phyloP scores from a whole-genome alignment of 2,888 invertebrate genomes.

The Drosophila kambysellisi region DNA sequence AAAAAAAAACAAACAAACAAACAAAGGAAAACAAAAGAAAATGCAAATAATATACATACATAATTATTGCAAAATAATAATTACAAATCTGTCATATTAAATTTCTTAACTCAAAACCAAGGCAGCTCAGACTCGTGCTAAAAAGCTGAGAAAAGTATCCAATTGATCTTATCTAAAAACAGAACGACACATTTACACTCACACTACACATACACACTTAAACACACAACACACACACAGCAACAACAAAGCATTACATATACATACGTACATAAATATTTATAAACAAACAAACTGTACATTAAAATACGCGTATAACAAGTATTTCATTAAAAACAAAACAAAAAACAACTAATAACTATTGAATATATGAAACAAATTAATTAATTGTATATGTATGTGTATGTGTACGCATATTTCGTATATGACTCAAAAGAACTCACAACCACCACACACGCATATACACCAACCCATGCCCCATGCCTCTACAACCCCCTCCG shows the following conservation, averaged over 20 bases:
- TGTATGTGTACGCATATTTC: constrained; percentile 43
- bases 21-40: constrained; percentile 32
- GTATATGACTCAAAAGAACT: constrained; percentile 18
- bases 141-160: constrained; percentile 38
- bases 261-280: constrained; percentile 49
- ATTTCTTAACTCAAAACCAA: constrained; percentile 42
- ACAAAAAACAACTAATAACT: constrained; percentile 31
- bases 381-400: constrained; percentile 28
- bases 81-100: constrained; percentile 46
- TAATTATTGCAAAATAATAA: constrained; percentile 46
- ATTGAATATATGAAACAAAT: constrained; percentile 47
- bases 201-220: not conserved
- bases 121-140: constrained; percentile 45
- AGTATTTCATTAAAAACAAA: constrained; percentile 48
- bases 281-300: constrained; percentile 76
- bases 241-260: constrained; percentile 47
- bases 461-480: not conserved
- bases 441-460: constrained; percentile 9
- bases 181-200: constrained; percentile 14
- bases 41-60: constrained; percentile 54
- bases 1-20: constrained; percentile 44
- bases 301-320: constrained; percentile 59
- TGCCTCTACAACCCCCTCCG: not conserved
- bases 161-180: constrained; percentile 63
- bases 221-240: constrained; percentile 30